Conservation (phyloP, 2,888 invertebrate genomes). For the Hyposoter dolosus region DNA sequence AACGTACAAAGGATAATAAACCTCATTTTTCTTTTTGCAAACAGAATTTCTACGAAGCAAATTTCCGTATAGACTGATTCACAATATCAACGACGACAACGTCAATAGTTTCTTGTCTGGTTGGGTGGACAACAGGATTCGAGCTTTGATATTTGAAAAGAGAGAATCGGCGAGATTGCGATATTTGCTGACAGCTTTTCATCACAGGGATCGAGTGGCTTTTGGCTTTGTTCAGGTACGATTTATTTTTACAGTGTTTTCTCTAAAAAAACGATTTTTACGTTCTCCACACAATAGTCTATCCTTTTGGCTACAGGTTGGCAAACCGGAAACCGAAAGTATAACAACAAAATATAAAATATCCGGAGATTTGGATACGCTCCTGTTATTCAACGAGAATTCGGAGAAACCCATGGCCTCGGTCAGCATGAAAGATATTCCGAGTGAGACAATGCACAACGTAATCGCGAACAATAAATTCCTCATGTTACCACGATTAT, state of each 20-base stretch:
- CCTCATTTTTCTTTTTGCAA: conserved; percentile 31
- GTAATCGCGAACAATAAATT: conserved; percentile 95
- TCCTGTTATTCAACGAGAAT: conserved; percentile 96
- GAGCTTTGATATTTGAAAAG: conserved; percentile 95
- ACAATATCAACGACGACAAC: conserved; percentile 89
- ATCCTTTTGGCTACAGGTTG: conserved; percentile 86
- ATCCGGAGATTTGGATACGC: conserved; percentile 90
- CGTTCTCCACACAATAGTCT: conserved; percentile 11
- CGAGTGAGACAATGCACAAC: conserved; percentile 94
- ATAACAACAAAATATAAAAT: conserved; percentile 90
- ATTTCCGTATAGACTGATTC: conserved; percentile 93
- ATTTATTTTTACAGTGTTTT: conserved; percentile 15
- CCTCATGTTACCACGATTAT: conserved; percentile 94
- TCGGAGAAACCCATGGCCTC: conserved; percentile 92
- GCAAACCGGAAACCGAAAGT: conserved; percentile 87
- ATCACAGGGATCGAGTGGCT: conserved; percentile 93
- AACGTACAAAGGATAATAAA: not conserved
- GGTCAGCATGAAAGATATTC: conserved; percentile 95
- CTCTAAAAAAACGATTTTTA: not conserved
- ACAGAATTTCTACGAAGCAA: conserved; percentile 94
- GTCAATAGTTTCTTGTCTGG: conserved; percentile 93
- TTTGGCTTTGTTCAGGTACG: conserved; percentile 90
- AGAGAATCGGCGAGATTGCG: conserved; percentile 91
- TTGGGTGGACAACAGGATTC: conserved; percentile 96
- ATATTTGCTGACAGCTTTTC: conserved; percentile 95